Base-by-base conservation (phyloP, 2,888 invertebrate genomes). In the Melanotus villosus region DNA sequence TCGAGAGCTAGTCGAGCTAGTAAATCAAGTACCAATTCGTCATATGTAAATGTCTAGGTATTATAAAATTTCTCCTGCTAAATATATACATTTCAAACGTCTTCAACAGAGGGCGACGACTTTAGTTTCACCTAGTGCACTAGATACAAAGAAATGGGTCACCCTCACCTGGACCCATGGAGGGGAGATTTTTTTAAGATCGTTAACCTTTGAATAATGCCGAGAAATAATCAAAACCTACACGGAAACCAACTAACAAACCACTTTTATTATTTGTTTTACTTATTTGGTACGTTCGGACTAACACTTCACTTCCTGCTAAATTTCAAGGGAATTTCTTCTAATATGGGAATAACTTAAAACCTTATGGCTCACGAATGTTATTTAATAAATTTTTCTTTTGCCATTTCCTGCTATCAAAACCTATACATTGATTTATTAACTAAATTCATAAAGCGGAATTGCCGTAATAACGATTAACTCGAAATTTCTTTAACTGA, bases 121-220 rank as follows among this genome's bases (percentile, higher is more conserved):
- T 69, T 59, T 57, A 62, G 65, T 69, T 69, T 70, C 70, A 70
- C 70, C 70, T 70, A 70, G 70, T 70, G 70, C 70, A 70, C 70
- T 67, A 70, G 66, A 70, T 66, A 63, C 56, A 56, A 62, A 59
- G 52, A 70, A 70, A 70, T 70, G 41, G 70, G 70, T 70, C 63
- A 70, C 58, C 70, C 43, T 63, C 63, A 50, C 43, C 58, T 26
- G 60, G 56, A 57, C 30, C 30, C 34, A 43, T 58, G 60, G 60
- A 56, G 56, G 63, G 57, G 63, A 50, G 23, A 45, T 60, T 41
- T 32, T n/a, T 65, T 59, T 19, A 34, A 56, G 65, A 56, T 45
- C 58, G 21, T 57, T 68, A 52, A 76, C 76, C 50, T 62, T 38
- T 38, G 62, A 19, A 38, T 41, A 38, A 43, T 41, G 47, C 47